Conservation (phyloP, 2,797 vertebrate species). For the Amblyraja radiata region DNA sequence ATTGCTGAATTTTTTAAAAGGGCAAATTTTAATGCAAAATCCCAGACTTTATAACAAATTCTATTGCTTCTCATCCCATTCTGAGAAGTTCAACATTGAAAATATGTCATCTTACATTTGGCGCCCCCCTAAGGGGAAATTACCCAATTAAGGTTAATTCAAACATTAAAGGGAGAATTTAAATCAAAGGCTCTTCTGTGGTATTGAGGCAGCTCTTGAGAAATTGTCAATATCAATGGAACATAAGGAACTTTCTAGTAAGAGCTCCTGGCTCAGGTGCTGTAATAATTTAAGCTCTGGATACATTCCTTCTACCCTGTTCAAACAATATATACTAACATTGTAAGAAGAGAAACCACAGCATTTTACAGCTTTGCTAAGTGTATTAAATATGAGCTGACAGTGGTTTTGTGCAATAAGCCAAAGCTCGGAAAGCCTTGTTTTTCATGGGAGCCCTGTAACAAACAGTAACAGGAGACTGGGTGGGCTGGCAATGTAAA, state of each 20-base stretch:
- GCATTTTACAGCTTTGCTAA: not conserved
- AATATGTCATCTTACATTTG: not conserved
- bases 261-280: not conserved
- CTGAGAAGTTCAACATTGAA: too few relatives aligned
- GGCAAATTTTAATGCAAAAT: not conserved
- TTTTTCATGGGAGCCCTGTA: not conserved
- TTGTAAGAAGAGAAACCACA: not conserved
- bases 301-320: not conserved
- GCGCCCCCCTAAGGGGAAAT: too few relatives aligned
- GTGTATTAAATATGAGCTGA: not conserved
- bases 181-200: not conserved
- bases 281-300: not conserved
- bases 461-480: not conserved
- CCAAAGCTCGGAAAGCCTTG: not conserved
- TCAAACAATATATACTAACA: not conserved
- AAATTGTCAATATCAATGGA: not conserved
- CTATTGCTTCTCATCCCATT: not conserved
- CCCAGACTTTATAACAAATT: not conserved
- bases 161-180: not conserved
- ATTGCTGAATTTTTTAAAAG: not conserved
- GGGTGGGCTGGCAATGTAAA: too few relatives aligned
- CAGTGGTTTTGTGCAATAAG: not conserved
- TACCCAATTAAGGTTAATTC: not conserved
- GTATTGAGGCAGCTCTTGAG: not conserved
- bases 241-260: not conserved